Evolutionary conservation across 2,888 invertebrate genomes (phyloP), one percentile per base, ranked within the genome.

Genomic region (Drosophila helvetica): DNA sequence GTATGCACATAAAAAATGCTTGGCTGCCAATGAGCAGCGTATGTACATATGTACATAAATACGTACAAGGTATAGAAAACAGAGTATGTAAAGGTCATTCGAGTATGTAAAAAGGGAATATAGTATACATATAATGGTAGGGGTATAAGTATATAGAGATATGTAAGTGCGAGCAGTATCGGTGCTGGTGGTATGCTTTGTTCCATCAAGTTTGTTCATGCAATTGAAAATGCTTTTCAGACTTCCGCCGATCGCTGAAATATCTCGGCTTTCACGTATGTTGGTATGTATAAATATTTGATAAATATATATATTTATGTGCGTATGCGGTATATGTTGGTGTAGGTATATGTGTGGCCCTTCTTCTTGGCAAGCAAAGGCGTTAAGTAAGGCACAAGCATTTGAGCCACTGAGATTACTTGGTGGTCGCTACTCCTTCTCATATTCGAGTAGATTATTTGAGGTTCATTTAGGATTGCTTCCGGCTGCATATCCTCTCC

Each of bases 351-450:
- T 38, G n/a, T 38, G n/a, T 15, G 54, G 62, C 56, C 51, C 43
- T 51, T 68, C 19, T 46, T 51, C 60, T 69, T 81, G 87, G 89
- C 87, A 81, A 74, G 63, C 78, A 74, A 74, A 50, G 78, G 81
- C 55, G 60, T 66, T 77, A 74, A 70, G 65, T 84, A 74, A 86
- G 88, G 80, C 87, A 86, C 81, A 80, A 46, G 30, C 51, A 74
- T 56, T 64, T 88, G 67, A 46, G 76, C 88, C 76, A 69, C 80
- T 88, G 83, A 84, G 83, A 83, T 86, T 72, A 55, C 47, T 43
- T 67, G 51, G 51, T 68, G 64, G 47, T 75, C 57, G 50, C 67
- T 58, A 12, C 54, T 67, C 71, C 54, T 61, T 53, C n/a, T 45
- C 46, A 68, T 64, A 47, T 71, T 63, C 70, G 75, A 80, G 69